Percentiles rank a stretch among this genome's conserved stretches.
phyloP scores from a whole-genome alignment of 1,140 invertebrate genomes.

The Calliopsis andreniformis region DNA sequence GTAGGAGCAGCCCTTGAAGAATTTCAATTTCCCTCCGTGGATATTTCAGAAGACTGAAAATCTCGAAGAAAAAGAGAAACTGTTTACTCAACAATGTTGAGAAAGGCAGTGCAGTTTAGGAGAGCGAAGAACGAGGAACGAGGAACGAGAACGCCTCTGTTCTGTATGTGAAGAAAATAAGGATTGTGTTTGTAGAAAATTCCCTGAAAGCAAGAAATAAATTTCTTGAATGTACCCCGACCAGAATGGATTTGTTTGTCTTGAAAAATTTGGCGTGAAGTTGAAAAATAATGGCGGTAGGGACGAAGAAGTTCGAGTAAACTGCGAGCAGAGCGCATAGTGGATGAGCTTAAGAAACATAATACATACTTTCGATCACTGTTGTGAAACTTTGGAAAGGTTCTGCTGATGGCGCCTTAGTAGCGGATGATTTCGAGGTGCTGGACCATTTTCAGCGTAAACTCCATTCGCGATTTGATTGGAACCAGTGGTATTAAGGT shows the following conservation, averaged over 20 bases:
- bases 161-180: neutral
- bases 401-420: neutral
- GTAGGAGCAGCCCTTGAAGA: too few relatives aligned
- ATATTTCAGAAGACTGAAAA: too few relatives aligned
- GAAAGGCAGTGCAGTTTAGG: neutral
- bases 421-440: neutral
- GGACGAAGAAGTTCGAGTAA: neutral
- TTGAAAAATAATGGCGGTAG: constrained; percentile 29
- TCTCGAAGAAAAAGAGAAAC: neutral
- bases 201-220: constrained; percentile 31
- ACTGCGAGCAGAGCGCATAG: neutral
- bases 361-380: neutral
- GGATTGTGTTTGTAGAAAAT: neutral
- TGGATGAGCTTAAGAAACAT: neutral
- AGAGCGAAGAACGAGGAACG: neutral
- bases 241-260: constrained; percentile 42
- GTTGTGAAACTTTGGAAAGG: neutral
- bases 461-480: too few relatives aligned
- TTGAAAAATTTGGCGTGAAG: constrained; percentile 17
- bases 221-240: constrained; percentile 12
- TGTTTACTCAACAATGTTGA: neutral
- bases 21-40: too few relatives aligned
- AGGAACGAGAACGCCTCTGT: neutral
- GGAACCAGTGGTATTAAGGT: too few relatives aligned
- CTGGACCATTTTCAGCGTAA: neutral